Evolutionary conservation across 2,888 invertebrate genomes (phyloP), one percentile per base, ranked within the genome.

Genomic region (Ametastegia equiseti): DNA sequence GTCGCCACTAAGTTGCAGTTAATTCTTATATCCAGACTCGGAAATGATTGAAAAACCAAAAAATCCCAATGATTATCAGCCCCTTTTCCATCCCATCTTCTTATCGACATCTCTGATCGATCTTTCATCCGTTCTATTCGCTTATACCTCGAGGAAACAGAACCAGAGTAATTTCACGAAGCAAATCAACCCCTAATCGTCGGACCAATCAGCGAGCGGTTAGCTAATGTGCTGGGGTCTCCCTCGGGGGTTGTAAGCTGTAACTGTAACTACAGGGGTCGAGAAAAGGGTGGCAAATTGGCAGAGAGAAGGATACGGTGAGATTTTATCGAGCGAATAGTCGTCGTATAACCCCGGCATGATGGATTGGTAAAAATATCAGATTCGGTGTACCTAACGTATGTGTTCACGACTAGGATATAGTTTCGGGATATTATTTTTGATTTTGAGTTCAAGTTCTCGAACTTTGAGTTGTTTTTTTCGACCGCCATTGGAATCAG

Each of bases 181-280:
- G 71, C 84, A 88, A 88, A 87, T 87, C 87, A 87, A 87, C 89
- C 88, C 88, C 87, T 89, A 88, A 88, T 87, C 86, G 88, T 54
- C 82, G 83, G 82, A 84, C 88, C 89, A 88, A 89, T 89, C 86
- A 78, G 84, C 85, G 86, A 84, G 81, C 57, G 81, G 78, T 78
- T 78, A 83, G 60, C 19, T 42, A 82, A 75, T 77, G 80, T 78
- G 82, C 75, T 63, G 80, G 65, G 39, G 65, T 77, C 78, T 80
- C 71, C 80, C 81, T 57, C 50, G 63, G 80, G 82, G 80, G 82
- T 81, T 81, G 75, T 78, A 78, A 60, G 42, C 63, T 45, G 60
- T 78, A 81, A 81, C 75, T 79, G 39, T 82, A 42, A 81, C 71
- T 73, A 50, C 54, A 69, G 80, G 69, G 75, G 36, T 54, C 30